phyloP scores from a whole-genome alignment of 2,797 vertebrate species.

The Staurois parvus region DNA sequence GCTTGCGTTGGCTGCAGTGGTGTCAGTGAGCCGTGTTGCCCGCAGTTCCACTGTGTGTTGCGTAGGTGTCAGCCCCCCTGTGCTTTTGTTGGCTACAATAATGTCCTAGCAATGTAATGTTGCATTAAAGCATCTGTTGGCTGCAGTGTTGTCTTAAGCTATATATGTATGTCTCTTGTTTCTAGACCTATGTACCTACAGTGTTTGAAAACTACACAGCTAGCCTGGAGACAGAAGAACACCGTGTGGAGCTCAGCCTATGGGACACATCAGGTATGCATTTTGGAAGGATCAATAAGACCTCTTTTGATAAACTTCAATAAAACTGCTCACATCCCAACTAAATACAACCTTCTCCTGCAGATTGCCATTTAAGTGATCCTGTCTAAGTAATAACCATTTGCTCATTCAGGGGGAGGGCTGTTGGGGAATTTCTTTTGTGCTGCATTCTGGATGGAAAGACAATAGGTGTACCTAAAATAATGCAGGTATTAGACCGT shows the following conservation, averaged over 20 bases:
- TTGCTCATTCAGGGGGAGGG: too few relatives aligned
- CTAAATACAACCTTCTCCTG: background rate
- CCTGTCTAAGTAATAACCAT: background rate
- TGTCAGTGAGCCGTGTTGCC: conserved; percentile 45
- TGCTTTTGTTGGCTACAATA: conserved; percentile 41
- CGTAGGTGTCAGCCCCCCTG: conserved; percentile 37
- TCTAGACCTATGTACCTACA: conserved; percentile 92
- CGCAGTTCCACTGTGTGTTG: conserved; percentile 48
- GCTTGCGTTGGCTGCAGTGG: conserved; percentile 55
- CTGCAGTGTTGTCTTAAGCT: conserved; percentile 59
- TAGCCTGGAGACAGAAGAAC: conserved; percentile 90
- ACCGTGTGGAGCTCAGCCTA: conserved; percentile 93
- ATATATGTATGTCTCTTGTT: conserved; percentile 60
- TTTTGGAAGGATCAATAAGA: background rate
- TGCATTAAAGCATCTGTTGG: conserved; percentile 73
- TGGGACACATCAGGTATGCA: conserved; percentile 95
- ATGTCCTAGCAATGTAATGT: conserved; percentile 56
- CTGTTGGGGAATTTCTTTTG: background rate
- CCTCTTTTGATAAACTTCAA: background rate
- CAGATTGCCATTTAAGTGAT: background rate
- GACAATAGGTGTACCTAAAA: background rate
- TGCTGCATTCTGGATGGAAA: background rate
- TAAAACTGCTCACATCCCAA: background rate
- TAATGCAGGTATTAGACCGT: too few relatives aligned
- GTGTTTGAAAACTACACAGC: conserved; percentile 98